A percentile compares a stretch with the other conserved stretches of the same genome.
Conservation (phyloP, 2,113 vertebrate species). For the Osmerus eperlanus region DNA sequence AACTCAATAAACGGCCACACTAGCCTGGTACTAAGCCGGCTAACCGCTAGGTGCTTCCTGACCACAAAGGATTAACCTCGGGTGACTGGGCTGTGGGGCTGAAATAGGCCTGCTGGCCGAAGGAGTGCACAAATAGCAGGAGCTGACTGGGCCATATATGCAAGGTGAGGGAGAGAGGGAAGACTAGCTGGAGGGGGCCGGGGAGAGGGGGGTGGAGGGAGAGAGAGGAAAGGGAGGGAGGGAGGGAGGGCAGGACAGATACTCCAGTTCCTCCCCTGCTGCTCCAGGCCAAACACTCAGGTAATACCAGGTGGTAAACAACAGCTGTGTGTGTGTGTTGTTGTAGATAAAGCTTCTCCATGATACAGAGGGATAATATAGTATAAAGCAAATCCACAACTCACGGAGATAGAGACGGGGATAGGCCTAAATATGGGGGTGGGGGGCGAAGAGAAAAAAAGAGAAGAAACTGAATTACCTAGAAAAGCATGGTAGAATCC, state of each 20-base stretch:
- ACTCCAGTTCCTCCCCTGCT: not conserved
- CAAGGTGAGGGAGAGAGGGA: conserved; percentile 13
- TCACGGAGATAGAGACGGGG: no score
- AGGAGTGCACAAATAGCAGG: conserved; percentile 60
- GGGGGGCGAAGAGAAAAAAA: not conserved
- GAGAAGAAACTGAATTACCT: not conserved
- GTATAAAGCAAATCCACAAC: no score
- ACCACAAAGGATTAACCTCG: conserved; percentile 27
- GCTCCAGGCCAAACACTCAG: not conserved
- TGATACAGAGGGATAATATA: no score
- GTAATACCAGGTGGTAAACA: no score
- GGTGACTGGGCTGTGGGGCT: not conserved
- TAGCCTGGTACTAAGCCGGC: no score
- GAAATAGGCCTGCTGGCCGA: conserved; percentile 23
- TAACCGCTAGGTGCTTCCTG: not conserved
- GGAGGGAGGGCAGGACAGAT: no score
- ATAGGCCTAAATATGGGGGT: not conserved
- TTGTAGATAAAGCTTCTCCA: no score
- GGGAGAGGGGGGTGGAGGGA: not conserved
- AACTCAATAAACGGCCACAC: no score
- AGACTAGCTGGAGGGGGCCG: not conserved
- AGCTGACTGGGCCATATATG: conserved; percentile 57
- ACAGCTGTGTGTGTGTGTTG: no score
- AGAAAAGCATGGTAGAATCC: not conserved
- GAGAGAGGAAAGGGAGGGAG: no score